phyloP scores from a whole-genome alignment of 1,140 invertebrate genomes.

The Carposina sasakii region DNA sequence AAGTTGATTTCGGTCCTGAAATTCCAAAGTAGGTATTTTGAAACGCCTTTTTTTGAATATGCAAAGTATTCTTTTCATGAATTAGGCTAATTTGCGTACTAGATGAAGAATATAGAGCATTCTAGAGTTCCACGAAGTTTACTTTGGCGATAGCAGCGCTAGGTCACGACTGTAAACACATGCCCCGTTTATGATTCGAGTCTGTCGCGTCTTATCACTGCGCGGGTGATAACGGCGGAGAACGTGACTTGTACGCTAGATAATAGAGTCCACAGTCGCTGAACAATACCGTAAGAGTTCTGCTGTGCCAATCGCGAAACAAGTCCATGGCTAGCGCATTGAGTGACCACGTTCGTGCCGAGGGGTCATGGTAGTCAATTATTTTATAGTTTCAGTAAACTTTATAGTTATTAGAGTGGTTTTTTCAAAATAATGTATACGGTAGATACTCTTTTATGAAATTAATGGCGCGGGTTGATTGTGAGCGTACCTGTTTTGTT shows the following conservation, averaged over 20 bases:
- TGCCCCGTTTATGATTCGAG: constrained; percentile 24
- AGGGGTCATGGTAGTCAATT: constrained; percentile 37
- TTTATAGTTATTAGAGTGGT: no score
- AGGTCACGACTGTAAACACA: constrained; percentile 28
- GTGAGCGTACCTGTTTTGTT: no score
- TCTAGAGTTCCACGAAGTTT: no score
- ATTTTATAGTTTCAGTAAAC: no score
- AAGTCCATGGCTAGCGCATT: constrained; percentile 48
- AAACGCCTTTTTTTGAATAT: constrained; percentile 66
- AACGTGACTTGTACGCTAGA: constrained; percentile 21
- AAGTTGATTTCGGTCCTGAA: constrained; percentile 72
- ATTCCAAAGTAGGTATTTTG: constrained; percentile 71
- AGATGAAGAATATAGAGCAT: no score
- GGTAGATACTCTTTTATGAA: no score
- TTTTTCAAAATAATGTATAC: no score
- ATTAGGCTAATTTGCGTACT: no score
- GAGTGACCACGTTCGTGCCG: constrained; percentile 32
- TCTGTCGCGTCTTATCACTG: constrained; percentile 42
- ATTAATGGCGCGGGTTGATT: no score
- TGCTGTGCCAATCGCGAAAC: constrained; percentile 37
- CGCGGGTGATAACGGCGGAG: constrained; percentile 50
- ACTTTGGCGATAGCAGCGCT: constrained; percentile 13
- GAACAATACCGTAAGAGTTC: no score
- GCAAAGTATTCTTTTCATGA: no score
- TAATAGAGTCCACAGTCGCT: no score